phyloP scores from a whole-genome alignment of 2,113 vertebrate genomes.

The Cephalopholis sonnerati region DNA sequence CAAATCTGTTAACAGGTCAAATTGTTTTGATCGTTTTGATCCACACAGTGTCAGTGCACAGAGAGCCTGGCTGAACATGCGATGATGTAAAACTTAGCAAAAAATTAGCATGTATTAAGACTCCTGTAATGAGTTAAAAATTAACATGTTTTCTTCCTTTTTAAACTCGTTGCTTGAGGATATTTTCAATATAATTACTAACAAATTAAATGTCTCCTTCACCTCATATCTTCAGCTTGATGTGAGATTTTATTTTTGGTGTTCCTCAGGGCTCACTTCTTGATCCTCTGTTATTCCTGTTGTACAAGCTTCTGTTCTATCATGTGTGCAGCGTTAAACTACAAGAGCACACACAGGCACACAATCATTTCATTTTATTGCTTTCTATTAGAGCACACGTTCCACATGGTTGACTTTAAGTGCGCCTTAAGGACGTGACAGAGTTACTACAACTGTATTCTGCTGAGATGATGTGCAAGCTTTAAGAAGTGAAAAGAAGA shows the following conservation, averaged over 20 bases:
- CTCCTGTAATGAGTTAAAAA: too few species aligned
- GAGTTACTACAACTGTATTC: not conserved
- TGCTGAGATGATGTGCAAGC: not conserved
- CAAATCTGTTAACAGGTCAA: too few species aligned
- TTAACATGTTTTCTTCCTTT: too few species aligned
- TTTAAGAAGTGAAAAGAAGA: not conserved
- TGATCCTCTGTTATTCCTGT: not conserved
- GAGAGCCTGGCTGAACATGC: too few species aligned
- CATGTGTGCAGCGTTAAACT: not conserved
- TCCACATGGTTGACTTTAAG: not conserved
- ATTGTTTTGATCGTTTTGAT: too few species aligned
- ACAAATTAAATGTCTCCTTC: too few species aligned
- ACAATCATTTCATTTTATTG: not conserved
- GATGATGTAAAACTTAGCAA: too few species aligned
- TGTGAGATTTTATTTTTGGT: not conserved
- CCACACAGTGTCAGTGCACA: too few species aligned
- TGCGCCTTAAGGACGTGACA: not conserved
- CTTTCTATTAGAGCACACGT: not conserved
- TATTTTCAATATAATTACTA: too few species aligned
- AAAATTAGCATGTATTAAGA: too few species aligned
- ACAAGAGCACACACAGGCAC: not conserved
- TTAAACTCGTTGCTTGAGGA: too few species aligned
- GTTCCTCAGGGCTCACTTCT: slow-evolving; percentile 13
- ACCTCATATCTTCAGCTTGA: not conserved
- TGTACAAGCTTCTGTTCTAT: not conserved